These are phyloP conservation scores for Hypotaenidia philippensis DNA, from an alignment of 2,797 vertebrate genomes.

Conservation along the genomic window DNA sequence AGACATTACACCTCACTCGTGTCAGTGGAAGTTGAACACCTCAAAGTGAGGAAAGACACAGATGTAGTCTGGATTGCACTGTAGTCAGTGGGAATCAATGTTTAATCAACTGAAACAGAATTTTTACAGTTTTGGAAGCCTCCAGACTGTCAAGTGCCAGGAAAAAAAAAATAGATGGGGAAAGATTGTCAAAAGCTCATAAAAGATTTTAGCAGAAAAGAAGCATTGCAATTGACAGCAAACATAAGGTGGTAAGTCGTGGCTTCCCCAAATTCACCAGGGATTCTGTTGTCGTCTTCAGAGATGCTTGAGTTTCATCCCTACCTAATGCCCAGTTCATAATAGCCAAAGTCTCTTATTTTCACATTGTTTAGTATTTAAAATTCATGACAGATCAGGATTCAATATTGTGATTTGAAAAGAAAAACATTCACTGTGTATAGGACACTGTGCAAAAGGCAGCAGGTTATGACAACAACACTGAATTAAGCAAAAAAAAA, in stretches of 20 bases:
- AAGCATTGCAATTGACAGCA: neutral
- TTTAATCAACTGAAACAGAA: neutral
- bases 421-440: neutral
- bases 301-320: neutral
- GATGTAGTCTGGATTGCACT: neutral
- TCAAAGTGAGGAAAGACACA: neutral
- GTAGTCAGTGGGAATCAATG: neutral
- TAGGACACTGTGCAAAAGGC: neutral
- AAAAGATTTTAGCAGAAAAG: neutral
- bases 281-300: neutral
- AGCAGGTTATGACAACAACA: neutral
- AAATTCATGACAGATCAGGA: neutral
- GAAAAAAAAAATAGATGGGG: neutral
- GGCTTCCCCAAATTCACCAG: neutral
- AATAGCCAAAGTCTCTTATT: neutral
- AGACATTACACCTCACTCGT: neutral
- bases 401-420: neutral
- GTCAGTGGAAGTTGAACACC: neutral
- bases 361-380: neutral
- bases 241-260: neutral
- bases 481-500: neutral
- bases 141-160: neutral
- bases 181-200: neutral
- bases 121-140: neutral
- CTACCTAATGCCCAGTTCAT: neutral